Evolutionary conservation across 1,140 invertebrate species (phyloP).

Genomic region (Anoplolepis gracilipes): DNA sequence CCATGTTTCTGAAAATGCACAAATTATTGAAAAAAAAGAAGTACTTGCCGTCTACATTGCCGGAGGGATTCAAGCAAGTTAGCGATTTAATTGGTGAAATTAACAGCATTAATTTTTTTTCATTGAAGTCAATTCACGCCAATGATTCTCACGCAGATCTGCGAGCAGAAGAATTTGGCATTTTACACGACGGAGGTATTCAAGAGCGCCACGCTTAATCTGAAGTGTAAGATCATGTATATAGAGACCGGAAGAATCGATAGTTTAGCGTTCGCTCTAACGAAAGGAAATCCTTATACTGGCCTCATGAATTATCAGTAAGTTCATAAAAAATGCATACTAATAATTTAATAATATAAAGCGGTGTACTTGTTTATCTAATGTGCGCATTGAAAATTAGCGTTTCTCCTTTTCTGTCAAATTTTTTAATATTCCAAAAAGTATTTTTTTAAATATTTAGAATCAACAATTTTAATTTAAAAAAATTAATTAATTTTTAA

Average conservation of each 20-base stretch:
- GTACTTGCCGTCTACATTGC: slow-evolving; percentile 20
- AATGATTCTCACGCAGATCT: slow-evolving; percentile 46
- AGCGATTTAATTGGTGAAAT: slow-evolving; percentile 41
- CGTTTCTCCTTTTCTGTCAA: neutral
- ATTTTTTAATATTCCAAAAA: neutral
- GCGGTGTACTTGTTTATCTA: neutral
- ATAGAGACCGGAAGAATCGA: slow-evolving; percentile 53
- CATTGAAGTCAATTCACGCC: neutral
- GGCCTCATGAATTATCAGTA: slow-evolving; percentile 64
- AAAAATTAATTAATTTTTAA: neutral
- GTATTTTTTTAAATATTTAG: too few relatives aligned
- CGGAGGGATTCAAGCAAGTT: slow-evolving; percentile 60
- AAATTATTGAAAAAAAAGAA: slow-evolving; percentile 14
- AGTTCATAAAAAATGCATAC: neutral
- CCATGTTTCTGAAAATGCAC: slow-evolving; percentile 23
- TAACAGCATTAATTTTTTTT: neutral
- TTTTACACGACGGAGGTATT: slow-evolving; percentile 52
- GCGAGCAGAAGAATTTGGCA: slow-evolving; percentile 54
- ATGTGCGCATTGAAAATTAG: neutral
- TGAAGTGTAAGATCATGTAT: slow-evolving; percentile 9
- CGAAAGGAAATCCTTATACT: slow-evolving; percentile 55
- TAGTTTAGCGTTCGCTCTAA: slow-evolving; percentile 49
- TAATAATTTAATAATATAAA: neutral
- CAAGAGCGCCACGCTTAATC: neutral
- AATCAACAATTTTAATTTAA: too few relatives aligned